phyloP scores from a whole-genome alignment of 2,113 vertebrate genomes.

The Fukomys damarensis region DNA sequence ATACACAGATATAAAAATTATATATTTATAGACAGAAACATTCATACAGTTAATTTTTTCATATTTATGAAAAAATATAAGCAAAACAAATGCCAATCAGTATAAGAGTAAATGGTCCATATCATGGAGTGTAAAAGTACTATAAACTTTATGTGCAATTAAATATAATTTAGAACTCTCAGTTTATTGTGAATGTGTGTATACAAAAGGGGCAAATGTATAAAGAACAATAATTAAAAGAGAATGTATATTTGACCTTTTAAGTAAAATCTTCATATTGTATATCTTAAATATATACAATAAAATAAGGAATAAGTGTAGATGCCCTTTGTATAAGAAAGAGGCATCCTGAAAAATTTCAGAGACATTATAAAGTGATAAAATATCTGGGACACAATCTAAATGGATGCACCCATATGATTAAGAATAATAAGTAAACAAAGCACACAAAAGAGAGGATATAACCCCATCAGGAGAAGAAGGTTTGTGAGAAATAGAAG shows the following conservation, averaged over 20 bases:
- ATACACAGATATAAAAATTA: not conserved
- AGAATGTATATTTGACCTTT: not conserved
- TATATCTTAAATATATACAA: not conserved
- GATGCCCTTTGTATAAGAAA: not conserved
- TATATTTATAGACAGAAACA: not conserved
- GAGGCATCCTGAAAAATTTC: not conserved
- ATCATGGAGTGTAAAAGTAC: not conserved
- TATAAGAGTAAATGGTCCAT: not conserved
- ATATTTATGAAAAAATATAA: not conserved
- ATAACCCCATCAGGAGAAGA: rapidly evolving
- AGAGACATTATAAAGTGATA: not conserved
- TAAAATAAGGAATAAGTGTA: not conserved
- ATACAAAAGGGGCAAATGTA: not conserved
- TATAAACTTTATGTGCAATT: not conserved
- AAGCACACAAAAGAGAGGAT: not conserved
- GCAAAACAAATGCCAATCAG: not conserved
- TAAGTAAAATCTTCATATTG: not conserved
- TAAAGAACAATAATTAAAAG: not conserved
- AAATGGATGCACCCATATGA: not conserved
- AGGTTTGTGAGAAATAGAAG: not conserved
- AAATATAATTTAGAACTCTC: not conserved
- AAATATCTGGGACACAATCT: not conserved
- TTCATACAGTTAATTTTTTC: not conserved
- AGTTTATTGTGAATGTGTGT: not conserved
- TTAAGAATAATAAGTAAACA: not conserved